Percentiles rank a stretch among this genome's conserved stretches.
Conservation (phyloP, 2,113 vertebrate species). For the Alces alces region DNA sequence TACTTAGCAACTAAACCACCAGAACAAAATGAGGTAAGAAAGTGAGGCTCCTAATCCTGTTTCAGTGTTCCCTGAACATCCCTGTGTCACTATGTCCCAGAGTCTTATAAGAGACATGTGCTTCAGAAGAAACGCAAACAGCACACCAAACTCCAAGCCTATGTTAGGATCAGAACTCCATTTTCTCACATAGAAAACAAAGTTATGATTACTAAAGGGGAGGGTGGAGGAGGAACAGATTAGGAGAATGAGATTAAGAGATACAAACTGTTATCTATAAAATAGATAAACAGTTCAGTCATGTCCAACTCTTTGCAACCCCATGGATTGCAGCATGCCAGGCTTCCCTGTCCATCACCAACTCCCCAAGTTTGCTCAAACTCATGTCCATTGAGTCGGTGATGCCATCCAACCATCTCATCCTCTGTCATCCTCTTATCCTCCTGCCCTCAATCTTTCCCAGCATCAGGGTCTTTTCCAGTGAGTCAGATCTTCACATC, state of each 20-base stretch:
- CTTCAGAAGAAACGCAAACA: background rate
- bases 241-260: background rate
- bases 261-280: background rate
- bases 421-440: background rate
- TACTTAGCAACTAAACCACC: background rate
- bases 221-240: background rate
- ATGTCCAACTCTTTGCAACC: background rate
- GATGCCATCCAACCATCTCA: background rate
- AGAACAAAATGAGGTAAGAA: background rate
- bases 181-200: background rate
- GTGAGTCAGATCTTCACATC: background rate
- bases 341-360: background rate
- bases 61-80: background rate
- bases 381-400: background rate
- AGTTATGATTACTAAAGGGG: background rate
- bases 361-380: background rate
- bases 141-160: too few species aligned
- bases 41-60: background rate
- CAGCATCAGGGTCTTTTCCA: background rate
- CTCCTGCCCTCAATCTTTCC: background rate
- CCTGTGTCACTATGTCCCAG: accelerated
- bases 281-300: background rate
- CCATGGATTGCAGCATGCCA: background rate
- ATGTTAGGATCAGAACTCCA: background rate
- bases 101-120: accelerated